phyloP scores from a whole-genome alignment of 2,113 vertebrate genomes.

The Trematocara marginatum region DNA sequence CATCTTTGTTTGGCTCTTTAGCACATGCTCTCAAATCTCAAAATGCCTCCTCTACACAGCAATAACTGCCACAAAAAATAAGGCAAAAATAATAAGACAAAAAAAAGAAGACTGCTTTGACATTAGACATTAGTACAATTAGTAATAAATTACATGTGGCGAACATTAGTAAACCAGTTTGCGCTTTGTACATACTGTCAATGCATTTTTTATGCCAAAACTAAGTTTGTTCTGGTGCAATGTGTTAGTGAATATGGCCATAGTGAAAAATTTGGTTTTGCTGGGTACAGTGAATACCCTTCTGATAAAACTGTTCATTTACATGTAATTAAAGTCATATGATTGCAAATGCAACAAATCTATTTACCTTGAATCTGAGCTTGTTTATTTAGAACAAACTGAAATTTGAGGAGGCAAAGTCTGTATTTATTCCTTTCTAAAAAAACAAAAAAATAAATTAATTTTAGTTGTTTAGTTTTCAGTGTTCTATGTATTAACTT shows the following conservation, averaged over 20 bases:
- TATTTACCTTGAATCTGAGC: not conserved
- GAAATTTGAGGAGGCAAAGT: not conserved
- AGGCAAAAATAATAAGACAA: not conserved
- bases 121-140: not conserved
- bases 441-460: rapidly evolving
- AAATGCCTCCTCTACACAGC: not conserved
- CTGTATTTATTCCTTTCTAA: not conserved
- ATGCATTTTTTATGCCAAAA: not conserved
- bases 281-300: not conserved
- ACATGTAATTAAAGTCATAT: not conserved
- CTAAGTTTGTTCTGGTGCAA: not conserved
- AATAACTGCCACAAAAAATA: not conserved
- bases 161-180: not conserved
- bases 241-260: not conserved
- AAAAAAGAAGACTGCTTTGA: not conserved
- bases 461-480: not conserved
- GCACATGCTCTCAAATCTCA: not conserved
- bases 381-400: not conserved
- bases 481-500: not conserved
- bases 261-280: not conserved
- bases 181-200: rapidly evolving
- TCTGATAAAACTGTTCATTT: not conserved
- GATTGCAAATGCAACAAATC: not conserved
- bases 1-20: not conserved
- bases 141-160: not conserved